phyloP scores from a whole-genome alignment of 2,113 vertebrate genomes.

The Alces alces region DNA sequence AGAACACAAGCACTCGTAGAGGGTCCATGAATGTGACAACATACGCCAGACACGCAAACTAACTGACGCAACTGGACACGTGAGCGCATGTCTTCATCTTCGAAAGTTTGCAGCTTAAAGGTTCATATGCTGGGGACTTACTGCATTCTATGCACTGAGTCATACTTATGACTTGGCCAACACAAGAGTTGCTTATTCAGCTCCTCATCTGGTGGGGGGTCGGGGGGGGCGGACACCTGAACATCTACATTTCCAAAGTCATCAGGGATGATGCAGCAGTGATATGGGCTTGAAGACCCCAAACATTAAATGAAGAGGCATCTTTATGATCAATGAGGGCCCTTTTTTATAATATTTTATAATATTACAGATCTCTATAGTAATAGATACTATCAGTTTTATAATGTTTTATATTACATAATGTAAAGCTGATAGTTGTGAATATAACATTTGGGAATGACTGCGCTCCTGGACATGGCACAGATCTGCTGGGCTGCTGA shows the following conservation, averaged over 20 bases:
- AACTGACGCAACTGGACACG: not conserved
- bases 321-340: not conserved
- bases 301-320: not conserved
- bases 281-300: not conserved
- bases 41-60: not conserved
- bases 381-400: not conserved
- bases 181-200: not conserved
- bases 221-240: not conserved
- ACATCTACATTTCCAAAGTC: not conserved
- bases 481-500: not conserved
- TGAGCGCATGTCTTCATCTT: not conserved
- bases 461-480: not conserved
- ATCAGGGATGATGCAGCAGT: not conserved
- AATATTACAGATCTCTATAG: not conserved
- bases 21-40: not conserved
- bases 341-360: not conserved
- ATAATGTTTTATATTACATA: not conserved
- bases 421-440: not conserved
- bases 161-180: not conserved
- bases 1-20: not conserved
- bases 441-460: not conserved
- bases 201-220: not conserved
- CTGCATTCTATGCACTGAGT: not conserved
- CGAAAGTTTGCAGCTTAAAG: not conserved
- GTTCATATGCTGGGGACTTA: not conserved